These are phyloP conservation scores for Pristionchus exspectatus DNA, from an alignment of 2,888 invertebrate species.

Conservation along the genomic window DNA sequence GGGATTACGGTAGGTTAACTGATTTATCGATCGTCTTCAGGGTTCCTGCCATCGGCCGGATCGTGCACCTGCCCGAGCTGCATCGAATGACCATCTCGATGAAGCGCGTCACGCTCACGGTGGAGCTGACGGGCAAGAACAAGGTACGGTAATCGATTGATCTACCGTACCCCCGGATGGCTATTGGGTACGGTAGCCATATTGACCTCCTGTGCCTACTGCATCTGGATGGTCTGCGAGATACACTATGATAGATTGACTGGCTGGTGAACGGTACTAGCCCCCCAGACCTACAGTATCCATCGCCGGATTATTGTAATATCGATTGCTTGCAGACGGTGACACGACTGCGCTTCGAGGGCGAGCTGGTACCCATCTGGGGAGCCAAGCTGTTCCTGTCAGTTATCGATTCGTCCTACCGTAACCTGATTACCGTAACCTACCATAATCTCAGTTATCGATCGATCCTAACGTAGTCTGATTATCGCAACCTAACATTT, in stretches of 20 bases:
- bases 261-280: no score
- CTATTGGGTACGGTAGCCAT: no score
- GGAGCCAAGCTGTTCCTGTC: constrained; percentile 50
- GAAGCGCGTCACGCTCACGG: background rate
- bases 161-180: background rate
- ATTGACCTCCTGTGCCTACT: no score
- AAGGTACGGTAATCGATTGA: background rate
- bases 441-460: background rate
- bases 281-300: no score
- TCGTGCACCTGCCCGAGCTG: constrained; percentile 34
- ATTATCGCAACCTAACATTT: background rate
- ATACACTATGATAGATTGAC: no score
- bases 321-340: background rate
- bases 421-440: background rate
- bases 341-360: constrained; percentile 20
- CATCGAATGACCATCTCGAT: background rate
- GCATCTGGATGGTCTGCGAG: no score
- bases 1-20: background rate
- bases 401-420: background rate
- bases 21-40: background rate
- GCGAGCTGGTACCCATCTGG: constrained; percentile 42
- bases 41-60: constrained; percentile 6
- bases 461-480: background rate
- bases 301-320: no score
- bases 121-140: constrained; percentile 28